These are phyloP conservation scores for Anthoscopus minutus DNA, from an alignment of 2,113 vertebrate genomes.

Conservation along the genomic window DNA sequence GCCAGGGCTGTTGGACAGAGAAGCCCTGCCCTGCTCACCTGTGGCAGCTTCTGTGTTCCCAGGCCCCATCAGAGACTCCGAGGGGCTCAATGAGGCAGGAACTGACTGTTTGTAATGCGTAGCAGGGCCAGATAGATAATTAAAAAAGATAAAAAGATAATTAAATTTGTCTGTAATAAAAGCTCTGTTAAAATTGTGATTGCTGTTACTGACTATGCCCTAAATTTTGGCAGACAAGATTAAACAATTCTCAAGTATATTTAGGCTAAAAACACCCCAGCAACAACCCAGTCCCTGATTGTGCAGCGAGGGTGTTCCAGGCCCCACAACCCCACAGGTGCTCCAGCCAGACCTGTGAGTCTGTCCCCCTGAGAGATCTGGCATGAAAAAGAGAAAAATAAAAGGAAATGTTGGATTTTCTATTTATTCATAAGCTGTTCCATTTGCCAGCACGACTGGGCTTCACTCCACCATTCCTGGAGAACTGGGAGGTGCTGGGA, in stretches of 20 bases:
- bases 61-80: rapidly evolving
- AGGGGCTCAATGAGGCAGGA: background rate
- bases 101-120: background rate
- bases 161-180: background rate
- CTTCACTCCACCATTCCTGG: background rate
- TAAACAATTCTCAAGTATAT: background rate
- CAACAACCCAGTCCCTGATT: background rate
- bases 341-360: background rate
- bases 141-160: background rate
- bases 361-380: background rate
- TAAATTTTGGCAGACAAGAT: background rate
- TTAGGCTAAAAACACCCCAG: background rate
- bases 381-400: background rate
- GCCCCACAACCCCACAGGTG: background rate
- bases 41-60: background rate
- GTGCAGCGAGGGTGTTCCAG: background rate
- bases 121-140: background rate
- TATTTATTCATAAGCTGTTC: background rate
- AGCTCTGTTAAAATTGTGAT: background rate
- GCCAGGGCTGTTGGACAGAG: background rate
- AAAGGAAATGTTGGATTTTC: background rate
- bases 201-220: background rate
- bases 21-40: background rate
- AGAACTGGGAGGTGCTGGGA: background rate
- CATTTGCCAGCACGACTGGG: background rate